Conservation (phyloP, 2,888 invertebrate species). For the Frankliniella intonsa region DNA sequence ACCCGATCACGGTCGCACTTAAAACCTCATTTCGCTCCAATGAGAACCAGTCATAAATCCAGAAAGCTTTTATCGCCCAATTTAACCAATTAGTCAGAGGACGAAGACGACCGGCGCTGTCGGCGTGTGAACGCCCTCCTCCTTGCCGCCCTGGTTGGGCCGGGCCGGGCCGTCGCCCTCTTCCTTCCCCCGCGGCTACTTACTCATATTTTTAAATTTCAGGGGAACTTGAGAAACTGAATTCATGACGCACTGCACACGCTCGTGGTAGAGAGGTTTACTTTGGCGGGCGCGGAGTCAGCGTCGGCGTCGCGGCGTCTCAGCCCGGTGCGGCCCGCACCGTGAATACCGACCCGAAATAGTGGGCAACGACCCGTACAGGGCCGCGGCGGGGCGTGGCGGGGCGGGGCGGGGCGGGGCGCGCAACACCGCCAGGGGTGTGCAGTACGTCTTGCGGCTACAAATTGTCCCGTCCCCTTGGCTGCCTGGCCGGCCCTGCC, state of each 20-base stretch:
- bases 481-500: background rate
- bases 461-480: background rate
- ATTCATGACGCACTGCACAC: no score
- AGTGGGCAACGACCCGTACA: conserved; percentile 5
- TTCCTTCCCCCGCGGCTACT: no score
- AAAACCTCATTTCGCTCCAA: background rate
- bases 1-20: background rate
- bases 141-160: no score
- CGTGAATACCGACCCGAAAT: conserved; percentile 6
- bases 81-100: background rate
- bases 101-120: no score
- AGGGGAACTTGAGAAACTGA: no score
- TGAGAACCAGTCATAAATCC: conserved; percentile 5
- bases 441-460: background rate
- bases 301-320: no score
- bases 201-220: no score
- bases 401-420: background rate
- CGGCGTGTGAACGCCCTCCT: no score
- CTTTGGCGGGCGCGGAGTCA: no score
- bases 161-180: no score
- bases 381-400: background rate
- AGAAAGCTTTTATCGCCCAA: background rate
- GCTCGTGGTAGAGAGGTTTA: no score
- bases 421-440: background rate
- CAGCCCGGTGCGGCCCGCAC: background rate